Evolutionary conservation across 2,888 invertebrate genomes (phyloP).

Genomic region (Cosmia pyralina): DNA sequence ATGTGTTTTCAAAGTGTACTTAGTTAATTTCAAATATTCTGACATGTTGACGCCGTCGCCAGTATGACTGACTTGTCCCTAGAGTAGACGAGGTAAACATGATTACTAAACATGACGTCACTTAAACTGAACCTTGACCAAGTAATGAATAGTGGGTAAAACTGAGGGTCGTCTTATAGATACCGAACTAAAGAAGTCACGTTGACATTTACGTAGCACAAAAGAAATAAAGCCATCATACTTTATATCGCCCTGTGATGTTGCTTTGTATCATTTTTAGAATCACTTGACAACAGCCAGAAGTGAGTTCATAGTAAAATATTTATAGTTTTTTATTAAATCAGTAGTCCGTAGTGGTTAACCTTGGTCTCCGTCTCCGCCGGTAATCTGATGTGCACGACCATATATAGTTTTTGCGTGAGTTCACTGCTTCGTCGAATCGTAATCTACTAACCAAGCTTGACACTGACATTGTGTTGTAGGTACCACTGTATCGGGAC

Average conservation of each 20-base stretch:
- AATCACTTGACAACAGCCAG: slow-evolving; percentile 23
- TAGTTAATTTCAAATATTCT: slow-evolving; percentile 13
- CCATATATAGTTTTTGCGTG: slow-evolving; percentile 78
- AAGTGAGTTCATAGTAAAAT: slow-evolving; percentile 8
- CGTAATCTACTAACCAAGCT: slow-evolving; percentile 65
- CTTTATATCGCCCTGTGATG: neutral
- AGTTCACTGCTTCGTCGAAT: slow-evolving; percentile 69
- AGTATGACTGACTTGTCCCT: slow-evolving; percentile 33
- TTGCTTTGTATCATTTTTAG: slow-evolving; percentile 6
- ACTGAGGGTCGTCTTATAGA: slow-evolving; percentile 41
- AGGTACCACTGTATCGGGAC: slow-evolving; percentile 26
- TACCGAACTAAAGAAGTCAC: slow-evolving; percentile 39
- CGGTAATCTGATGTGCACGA: slow-evolving; percentile 76
- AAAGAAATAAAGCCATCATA: slow-evolving; percentile 8
- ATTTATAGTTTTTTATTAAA: slow-evolving; percentile 43
- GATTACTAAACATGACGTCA: slow-evolving; percentile 51
- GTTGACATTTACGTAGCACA: slow-evolving; percentile 40
- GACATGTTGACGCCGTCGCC: slow-evolving; percentile 23
- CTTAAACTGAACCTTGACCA: slow-evolving; percentile 66
- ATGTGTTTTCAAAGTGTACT: slow-evolving; percentile 23
- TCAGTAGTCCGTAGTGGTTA: slow-evolving; percentile 65
- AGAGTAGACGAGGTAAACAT: slow-evolving; percentile 59
- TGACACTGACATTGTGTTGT: slow-evolving; percentile 76
- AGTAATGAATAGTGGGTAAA: slow-evolving; percentile 53
- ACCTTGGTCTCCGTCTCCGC: slow-evolving; percentile 74